Evolutionary conservation across 2,888 invertebrate genomes (phyloP).

Genomic region (Stenodera caucasica): DNA sequence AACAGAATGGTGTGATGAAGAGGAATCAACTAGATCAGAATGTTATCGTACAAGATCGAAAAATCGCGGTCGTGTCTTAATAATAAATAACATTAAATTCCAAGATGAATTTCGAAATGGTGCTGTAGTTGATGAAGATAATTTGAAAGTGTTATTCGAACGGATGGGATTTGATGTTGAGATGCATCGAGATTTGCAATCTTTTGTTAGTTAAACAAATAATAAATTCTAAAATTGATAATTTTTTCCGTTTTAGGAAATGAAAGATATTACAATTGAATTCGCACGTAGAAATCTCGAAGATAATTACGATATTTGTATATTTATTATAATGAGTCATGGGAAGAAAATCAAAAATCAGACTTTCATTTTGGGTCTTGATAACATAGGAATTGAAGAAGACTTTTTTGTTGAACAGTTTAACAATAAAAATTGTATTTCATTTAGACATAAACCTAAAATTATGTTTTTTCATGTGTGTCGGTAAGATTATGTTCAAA

Average conservation of each 20-base stretch:
- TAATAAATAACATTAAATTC: constrained; percentile 53
- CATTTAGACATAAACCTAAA: constrained; percentile 66
- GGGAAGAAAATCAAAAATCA: constrained; percentile 58
- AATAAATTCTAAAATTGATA: constrained; percentile 1
- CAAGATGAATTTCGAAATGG: constrained; percentile 54
- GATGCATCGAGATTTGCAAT: constrained; percentile 55
- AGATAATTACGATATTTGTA: constrained; percentile 61
- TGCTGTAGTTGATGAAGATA: constrained; percentile 63
- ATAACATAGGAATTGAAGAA: constrained; percentile 62
- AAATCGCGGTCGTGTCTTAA: constrained; percentile 44
- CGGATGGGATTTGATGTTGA: constrained; percentile 62
- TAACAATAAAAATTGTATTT: constrained; percentile 60
- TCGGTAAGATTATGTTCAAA: constrained; percentile 53
- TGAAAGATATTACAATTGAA: constrained; percentile 32
- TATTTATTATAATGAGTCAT: constrained; percentile 69
- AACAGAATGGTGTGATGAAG: constrained; percentile 20
- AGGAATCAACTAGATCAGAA: constrained; percentile 8
- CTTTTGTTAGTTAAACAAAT: constrained; percentile 48
- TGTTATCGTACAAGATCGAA: constrained; percentile 42
- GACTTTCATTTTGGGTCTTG: constrained; percentile 62
- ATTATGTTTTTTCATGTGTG: constrained; percentile 73
- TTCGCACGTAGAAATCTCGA: constrained; percentile 55
- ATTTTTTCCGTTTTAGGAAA: constrained; percentile 31
- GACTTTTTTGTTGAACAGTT: constrained; percentile 54
- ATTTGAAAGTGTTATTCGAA: constrained; percentile 62